Evolutionary conservation across 1,140 invertebrate species (phyloP), one percentile per base, ranked within the genome.

Genomic region (Stegodyphus dumicola): DNA sequence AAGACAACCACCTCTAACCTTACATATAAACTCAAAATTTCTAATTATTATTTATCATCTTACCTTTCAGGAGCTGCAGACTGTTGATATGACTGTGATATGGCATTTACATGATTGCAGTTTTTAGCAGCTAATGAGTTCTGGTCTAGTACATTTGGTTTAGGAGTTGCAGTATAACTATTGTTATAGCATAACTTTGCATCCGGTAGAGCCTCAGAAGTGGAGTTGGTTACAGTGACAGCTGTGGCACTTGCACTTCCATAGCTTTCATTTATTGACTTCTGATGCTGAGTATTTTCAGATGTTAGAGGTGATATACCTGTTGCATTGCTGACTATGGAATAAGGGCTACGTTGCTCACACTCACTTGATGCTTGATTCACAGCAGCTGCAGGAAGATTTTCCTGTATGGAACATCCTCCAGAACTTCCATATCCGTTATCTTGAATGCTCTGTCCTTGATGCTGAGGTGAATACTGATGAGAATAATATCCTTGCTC

Each of bases 401-500:
- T 83, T 77, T 75, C 78, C 11, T 71, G 78, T 17, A 77, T 60
- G 11, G 73, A 69, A 13, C 81, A 85, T 17, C 65, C 74, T 69
- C 81, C 17, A 3, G 15, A 56, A 49, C 73, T 51, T 10, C 56
- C 70, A 69, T 85, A 85, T n/a, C 56, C 56, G 6, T 67, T 67
- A 74, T 81, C 79, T 49, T 54, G 79, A 48, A 70, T 54, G 33
- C 49, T 75, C 75, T 83, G 80, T 15, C 56, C 71, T 75, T 74
- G 80, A 33, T 85, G 81, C 15, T 70, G 11, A 60, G 78, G 7
- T 17, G 81, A 64, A 18, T 76, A 85, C 2, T 85, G 81, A n/a
- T 85, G 81, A 54, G 81, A 60, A 70, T 85, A 85, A 85, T 75
- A 85, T 76, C 73, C 74, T 33, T 76, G 74, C 10, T 85, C 81